Evolutionary conservation across 2,113 vertebrate species (phyloP), one percentile per base, ranked within the genome.

Genomic region (Malurus alboscapulatus): DNA sequence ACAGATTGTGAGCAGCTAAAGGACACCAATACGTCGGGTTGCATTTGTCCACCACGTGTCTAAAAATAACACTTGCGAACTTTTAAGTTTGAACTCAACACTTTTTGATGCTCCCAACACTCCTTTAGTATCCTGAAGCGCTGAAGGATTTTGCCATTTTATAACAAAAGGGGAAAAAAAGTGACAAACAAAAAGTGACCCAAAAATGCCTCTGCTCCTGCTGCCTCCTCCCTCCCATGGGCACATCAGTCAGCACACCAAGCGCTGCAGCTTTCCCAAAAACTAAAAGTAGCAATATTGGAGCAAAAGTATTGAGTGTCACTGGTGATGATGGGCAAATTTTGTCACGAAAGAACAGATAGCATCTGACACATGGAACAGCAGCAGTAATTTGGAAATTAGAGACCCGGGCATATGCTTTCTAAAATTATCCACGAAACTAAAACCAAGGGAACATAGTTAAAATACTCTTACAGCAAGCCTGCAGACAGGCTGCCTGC

Each of bases 361-460:
- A 85, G 53, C 89, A 88, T 73, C 88, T 83, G 94, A 95, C 85
- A 95, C 91, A 86, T 84, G 72, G 89, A 95, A 76, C 84, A 94
- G 90, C 90, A 96, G 80, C 68, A 92, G 66, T 66, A 81, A 92
- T 81, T 82, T 85, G 82, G 95, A 94, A 97, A 97, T 94, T 38
- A 95, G 96, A 96, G 93, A 96, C 80, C 55, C 54, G 84, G 81
- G 92, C 96, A 95, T 76, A 96, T 65, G 95, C 90, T 95, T 95
- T 88, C 96, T 97, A 97, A 97, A 97, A 96, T 97, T 97, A 97
- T 91, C 96, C 71, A 32, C 79, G 90, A 95, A 97, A 97, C 55
- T 95, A 92, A 96, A 92, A 86, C 96, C 91, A 86, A 95, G 79
- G 91, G 87, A 95, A 88, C 91, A 93, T 97, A 88, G 26, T 95